A percentile compares a stretch with the other conserved stretches of the same genome.
Evolutionary conservation across 2,797 vertebrate genomes (phyloP).

Genomic region (Zenarchopterus dispar): DNA sequence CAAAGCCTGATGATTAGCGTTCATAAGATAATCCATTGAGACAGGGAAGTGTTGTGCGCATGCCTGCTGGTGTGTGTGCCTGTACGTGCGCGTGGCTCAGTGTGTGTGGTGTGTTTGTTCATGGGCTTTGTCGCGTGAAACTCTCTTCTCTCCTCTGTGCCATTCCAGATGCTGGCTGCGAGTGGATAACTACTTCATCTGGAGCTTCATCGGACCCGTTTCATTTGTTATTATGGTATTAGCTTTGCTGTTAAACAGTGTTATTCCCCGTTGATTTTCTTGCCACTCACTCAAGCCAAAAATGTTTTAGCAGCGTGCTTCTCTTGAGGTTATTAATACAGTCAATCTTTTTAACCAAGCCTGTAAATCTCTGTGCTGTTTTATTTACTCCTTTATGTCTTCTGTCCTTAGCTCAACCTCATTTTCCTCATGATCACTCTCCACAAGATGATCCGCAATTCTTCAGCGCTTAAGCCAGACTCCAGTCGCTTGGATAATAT

Average conservation of each 20-base stretch:
- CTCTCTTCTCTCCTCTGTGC: slow-evolving; percentile 54
- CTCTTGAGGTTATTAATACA: slow-evolving; percentile 17
- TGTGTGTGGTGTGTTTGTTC: slow-evolving; percentile 30
- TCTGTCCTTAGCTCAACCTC: slow-evolving; percentile 87
- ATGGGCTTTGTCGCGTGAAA: slow-evolving; percentile 47
- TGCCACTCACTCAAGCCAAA: slow-evolving; percentile 30
- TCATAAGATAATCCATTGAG: slow-evolving; percentile 76
- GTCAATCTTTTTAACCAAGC: background rate
- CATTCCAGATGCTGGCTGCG: slow-evolving; percentile 91
- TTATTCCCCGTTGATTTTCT: slow-evolving; percentile 35
- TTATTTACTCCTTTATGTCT: slow-evolving; percentile 25
- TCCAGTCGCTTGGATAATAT: slow-evolving; percentile 93
- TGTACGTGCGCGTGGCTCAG: slow-evolving; percentile 2
- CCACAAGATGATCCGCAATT: slow-evolving; percentile 94
- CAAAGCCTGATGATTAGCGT: slow-evolving; percentile 80
- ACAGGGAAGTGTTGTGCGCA: slow-evolving; percentile 61
- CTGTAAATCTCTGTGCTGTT: background rate
- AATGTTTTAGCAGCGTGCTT: slow-evolving; percentile 20
- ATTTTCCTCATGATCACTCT: slow-evolving; percentile 94
- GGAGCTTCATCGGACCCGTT: slow-evolving; percentile 95
- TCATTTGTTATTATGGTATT: slow-evolving; percentile 95
- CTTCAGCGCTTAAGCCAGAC: slow-evolving; percentile 92
- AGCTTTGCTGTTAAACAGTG: slow-evolving; percentile 54
- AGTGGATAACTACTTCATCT: slow-evolving; percentile 97
- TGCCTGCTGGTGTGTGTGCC: slow-evolving; percentile 27